Evolutionary conservation across 1,140 invertebrate genomes (phyloP), one percentile per base, ranked within the genome.

Genomic region (Drosophila subobscura): DNA sequence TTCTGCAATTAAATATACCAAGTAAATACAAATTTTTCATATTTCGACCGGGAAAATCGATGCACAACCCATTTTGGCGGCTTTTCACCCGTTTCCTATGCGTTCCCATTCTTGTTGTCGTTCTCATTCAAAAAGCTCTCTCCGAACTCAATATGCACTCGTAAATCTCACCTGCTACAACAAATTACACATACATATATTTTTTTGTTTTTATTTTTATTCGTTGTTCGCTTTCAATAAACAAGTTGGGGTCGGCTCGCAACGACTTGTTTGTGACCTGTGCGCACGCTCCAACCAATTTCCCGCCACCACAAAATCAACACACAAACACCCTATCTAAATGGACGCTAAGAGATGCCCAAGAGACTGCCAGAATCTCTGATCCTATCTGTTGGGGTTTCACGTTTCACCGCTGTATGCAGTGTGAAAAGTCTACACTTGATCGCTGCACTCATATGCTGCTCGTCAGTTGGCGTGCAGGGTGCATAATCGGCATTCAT

Each of bases 191-290:
- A 78, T 78, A 72, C 85, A 72, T 88, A 83, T 81, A 77, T 88
- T 88, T 88, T 78, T 88, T 88, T 88, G 88, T 88, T 83, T 88
- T 88, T 88, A 88, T 88, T 79, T 88, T 88, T 75, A 84, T 88
- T 88, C 33, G 33, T 37, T 79, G 66, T 88, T 78, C 83, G 83
- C 78, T 76, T 80, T 86, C 74, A 86, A 86, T 88, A 84, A 84
- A 84, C 79, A 84, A 84, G 79, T 84, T 83, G 80, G 23, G 79
- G 75, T 64, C 75, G 81, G 58, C 29, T 75, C 50, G 58, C 55
- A 81, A 60, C 81, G 81, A 88, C 77, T 66, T 47, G n/a, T 25
- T 40, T 37, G 25, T 80, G 50, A 77, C 65, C 77, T 85, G 58
- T 57, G 44, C 51, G 27, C 47, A 68, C 16, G 44, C 65, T 68